Percentiles rank a stretch among this genome's conserved stretches.
These are phyloP conservation scores for Zosterops borbonicus DNA, from an alignment of 2,113 vertebrate genomes.

Conservation along the genomic window DNA sequence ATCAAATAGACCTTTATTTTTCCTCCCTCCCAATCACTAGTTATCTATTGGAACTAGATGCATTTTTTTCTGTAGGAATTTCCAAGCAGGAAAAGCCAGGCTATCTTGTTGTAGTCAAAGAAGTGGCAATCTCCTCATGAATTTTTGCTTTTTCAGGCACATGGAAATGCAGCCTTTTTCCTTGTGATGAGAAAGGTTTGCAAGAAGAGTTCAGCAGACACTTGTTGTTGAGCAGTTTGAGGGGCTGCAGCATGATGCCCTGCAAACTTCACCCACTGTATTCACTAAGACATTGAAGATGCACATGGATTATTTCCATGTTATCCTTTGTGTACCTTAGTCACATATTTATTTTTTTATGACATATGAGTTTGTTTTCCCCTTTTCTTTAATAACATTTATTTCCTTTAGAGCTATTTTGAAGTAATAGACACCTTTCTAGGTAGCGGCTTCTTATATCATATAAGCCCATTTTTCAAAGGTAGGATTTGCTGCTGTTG, in stretches of 20 bases:
- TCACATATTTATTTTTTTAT: not conserved
- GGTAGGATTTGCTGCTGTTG: conserved; percentile 95
- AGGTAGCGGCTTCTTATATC: conserved; percentile 88
- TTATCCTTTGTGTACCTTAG: not conserved
- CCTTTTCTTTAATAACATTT: not conserved
- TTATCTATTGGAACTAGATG: conserved; percentile 37
- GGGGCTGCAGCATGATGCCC: not conserved
- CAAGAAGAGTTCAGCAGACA: not conserved
- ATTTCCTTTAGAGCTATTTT: conserved; percentile 62
- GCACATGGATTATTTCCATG: not conserved
- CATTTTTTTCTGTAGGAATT: not conserved
- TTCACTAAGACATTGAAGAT: not conserved
- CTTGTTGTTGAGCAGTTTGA: conserved; percentile 26
- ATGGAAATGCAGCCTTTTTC: not conserved
- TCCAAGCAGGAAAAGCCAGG: not conserved
- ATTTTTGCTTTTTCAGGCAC: not conserved
- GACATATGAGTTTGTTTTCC: rapidly evolving
- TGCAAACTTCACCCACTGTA: not conserved
- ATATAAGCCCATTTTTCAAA: conserved; percentile 93
- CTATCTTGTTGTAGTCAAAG: not conserved
- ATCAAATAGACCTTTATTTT: not conserved
- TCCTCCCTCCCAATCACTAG: not conserved
- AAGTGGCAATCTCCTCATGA: not conserved
- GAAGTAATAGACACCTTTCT: conserved; percentile 74
- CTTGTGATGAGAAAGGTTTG: not conserved